Evolutionary conservation across 2,797 vertebrate species (phyloP).

Genomic region (Gymnoscopelus braueri): DNA sequence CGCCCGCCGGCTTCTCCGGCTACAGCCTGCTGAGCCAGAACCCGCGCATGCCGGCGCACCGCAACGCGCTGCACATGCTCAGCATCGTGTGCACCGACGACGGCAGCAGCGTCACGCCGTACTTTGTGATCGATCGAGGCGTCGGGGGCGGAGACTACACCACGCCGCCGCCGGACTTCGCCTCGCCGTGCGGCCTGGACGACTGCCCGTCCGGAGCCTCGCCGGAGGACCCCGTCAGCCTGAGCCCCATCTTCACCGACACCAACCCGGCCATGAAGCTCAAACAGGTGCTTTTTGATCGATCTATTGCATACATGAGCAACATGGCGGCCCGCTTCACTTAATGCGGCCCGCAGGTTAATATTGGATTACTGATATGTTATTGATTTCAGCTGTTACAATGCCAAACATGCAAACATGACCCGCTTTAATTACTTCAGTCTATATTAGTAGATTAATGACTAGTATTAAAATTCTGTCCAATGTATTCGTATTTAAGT

Average conservation of each 20-base stretch:
- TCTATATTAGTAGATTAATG: no score
- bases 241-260: slow-evolving; percentile 84
- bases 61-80: slow-evolving; percentile 90
- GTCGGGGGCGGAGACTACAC: slow-evolving; percentile 63
- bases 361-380: no score
- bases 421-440: no score
- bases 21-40: slow-evolving; percentile 95
- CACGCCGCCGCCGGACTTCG: slow-evolving; percentile 81
- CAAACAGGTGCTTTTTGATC: slow-evolving; percentile 73
- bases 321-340: no score
- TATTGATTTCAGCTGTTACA: no score
- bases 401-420: no score
- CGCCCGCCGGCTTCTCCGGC: slow-evolving; percentile 89
- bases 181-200: slow-evolving; percentile 86
- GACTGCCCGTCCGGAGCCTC: slow-evolving; percentile 92
- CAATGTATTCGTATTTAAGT: no score
- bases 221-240: slow-evolving; percentile 83
- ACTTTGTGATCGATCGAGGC: slow-evolving; percentile 54
- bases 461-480: no score
- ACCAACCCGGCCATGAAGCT: slow-evolving; percentile 86
- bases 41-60: slow-evolving; percentile 87
- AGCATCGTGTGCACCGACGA: slow-evolving; percentile 88
- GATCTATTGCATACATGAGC: no score
- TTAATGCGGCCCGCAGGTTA: no score
- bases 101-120: slow-evolving; percentile 72